Percentiles rank a stretch among this genome's conserved stretches.
Evolutionary conservation across 2,797 vertebrate genomes (phyloP).

Genomic region (Cichlasoma orientale): DNA sequence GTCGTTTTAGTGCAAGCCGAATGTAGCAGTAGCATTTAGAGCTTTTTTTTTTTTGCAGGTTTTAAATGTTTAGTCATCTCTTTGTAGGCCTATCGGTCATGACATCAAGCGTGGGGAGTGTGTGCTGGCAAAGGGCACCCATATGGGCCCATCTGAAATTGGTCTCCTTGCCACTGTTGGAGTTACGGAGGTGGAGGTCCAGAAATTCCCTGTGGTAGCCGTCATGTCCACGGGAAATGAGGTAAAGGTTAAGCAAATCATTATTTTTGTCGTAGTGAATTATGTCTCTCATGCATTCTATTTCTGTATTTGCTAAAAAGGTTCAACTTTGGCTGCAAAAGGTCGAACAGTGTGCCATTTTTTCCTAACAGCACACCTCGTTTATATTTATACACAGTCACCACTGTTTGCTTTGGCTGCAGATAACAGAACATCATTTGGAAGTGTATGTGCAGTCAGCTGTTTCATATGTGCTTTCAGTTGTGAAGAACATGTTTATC

Average conservation of each 20-base stretch:
- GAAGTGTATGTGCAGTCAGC: slow-evolving; percentile 24
- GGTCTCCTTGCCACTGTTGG: slow-evolving; percentile 97
- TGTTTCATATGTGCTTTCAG: slow-evolving; percentile 30
- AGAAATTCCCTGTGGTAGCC: slow-evolving; percentile 97
- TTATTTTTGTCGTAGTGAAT: neutral
- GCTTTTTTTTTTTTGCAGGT: neutral
- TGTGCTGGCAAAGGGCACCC: slow-evolving; percentile 95
- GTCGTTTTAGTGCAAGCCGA: neutral
- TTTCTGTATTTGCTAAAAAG: slow-evolving; percentile 2
- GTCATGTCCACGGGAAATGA: slow-evolving; percentile 99
- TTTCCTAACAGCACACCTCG: neutral
- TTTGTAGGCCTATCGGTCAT: slow-evolving; percentile 94
- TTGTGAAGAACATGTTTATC: slow-evolving; percentile 25
- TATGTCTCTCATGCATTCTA: no score
- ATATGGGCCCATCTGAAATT: slow-evolving; percentile 98
- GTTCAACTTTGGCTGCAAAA: slow-evolving; percentile 10
- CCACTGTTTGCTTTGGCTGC: slow-evolving; percentile 36
- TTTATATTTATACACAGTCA: slow-evolving; percentile 49
- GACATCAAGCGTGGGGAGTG: slow-evolving; percentile 99
- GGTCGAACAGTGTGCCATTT: neutral
- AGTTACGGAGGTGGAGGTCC: slow-evolving; percentile 98
- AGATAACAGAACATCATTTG: slow-evolving; percentile 6
- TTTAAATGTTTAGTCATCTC: neutral
- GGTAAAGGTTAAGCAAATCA: slow-evolving; percentile 71
- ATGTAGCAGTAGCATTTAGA: neutral